Conservation (phyloP, 1,140 invertebrate genomes). For the Heliothis subflexa region DNA sequence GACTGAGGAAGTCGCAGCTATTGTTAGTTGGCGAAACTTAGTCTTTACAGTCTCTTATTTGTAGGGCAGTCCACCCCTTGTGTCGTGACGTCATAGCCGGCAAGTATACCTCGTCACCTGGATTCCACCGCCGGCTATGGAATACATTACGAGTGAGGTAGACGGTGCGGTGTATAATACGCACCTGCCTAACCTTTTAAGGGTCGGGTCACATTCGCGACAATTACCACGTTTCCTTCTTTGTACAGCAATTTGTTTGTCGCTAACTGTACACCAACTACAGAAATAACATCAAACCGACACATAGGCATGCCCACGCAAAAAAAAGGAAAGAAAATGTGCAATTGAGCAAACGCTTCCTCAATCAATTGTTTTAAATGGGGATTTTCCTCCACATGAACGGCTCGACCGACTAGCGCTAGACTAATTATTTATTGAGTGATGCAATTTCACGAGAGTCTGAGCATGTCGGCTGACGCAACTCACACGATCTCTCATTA, state of each 20-base stretch:
- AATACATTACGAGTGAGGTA: not conserved
- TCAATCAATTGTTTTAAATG: not conserved
- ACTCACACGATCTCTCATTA: not conserved
- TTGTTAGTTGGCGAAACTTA: too few species aligned
- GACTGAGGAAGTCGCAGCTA: not conserved
- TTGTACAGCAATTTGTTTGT: too few species aligned
- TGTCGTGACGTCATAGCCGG: not conserved
- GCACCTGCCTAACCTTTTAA: constrained; percentile 1
- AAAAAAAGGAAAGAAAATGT: not conserved
- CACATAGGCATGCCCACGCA: too few species aligned
- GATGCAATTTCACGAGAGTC: constrained; percentile 10
- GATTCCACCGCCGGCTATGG: not conserved
- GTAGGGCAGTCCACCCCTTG: too few species aligned
- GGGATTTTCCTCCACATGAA: not conserved
- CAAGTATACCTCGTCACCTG: not conserved
- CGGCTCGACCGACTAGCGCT: not conserved
- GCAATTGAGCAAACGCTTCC: not conserved
- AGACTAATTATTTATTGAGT: not conserved
- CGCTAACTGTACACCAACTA: too few species aligned
- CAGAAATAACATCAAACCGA: too few species aligned
- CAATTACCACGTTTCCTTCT: not conserved
- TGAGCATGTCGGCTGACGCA: constrained; percentile 11
- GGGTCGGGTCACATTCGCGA: not conserved
- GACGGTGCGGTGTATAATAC: not conserved
- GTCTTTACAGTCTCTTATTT: too few species aligned